A percentile compares a stretch with the other conserved stretches of the same genome.
phyloP scores from a whole-genome alignment of 2,113 vertebrate species.

The Mormyrus iriodes region DNA sequence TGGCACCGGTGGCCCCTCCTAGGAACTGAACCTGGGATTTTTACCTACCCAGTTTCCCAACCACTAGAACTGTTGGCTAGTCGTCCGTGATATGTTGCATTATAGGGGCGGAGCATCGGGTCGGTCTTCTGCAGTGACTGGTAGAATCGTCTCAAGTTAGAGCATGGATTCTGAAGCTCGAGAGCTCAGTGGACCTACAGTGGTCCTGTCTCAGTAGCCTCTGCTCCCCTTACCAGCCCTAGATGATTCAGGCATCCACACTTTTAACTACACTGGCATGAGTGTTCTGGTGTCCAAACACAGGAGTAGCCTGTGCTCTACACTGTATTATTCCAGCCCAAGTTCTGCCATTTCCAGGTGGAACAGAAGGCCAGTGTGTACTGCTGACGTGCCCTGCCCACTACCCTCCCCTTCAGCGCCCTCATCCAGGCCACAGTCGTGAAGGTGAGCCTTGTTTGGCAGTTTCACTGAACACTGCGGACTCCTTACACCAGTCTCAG shows the following conservation, averaged over 20 bases:
- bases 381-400: background rate
- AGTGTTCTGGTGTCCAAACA: background rate
- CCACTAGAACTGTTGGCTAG: background rate
- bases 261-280: background rate
- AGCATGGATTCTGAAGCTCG: background rate
- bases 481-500: background rate
- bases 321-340: background rate
- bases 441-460: background rate
- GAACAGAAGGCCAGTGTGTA: background rate
- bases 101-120: background rate
- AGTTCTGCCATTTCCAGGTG: background rate
- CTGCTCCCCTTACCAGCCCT: background rate
- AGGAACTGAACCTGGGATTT: background rate
- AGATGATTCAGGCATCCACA: background rate
- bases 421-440: background rate
- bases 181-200: background rate
- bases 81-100: background rate
- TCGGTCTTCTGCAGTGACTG: background rate
- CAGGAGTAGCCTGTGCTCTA: background rate
- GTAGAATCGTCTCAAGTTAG: background rate
- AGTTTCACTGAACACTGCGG: background rate
- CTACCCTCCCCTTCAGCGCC: background rate
- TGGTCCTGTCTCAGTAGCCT: background rate
- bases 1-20: background rate
- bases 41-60: background rate